Conservation (phyloP, 2,888 invertebrate species). For the Phymatocera aterrima region DNA sequence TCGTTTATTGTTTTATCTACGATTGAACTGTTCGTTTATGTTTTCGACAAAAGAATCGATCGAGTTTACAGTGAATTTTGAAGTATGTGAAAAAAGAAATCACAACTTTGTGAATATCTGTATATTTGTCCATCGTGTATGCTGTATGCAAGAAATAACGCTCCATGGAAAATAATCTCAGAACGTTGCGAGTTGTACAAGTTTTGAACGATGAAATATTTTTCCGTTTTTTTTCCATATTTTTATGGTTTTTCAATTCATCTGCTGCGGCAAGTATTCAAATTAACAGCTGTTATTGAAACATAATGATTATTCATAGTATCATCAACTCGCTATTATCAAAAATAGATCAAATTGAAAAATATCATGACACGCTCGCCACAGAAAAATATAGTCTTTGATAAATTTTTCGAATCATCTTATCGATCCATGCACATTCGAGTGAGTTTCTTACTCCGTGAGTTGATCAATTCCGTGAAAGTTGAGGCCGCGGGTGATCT, state of each 20-base stretch:
- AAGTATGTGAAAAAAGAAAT: not conserved
- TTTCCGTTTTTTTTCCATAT: not conserved
- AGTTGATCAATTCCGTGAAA: constrained; percentile 14
- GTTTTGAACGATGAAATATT: no score
- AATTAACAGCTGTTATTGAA: constrained; percentile 18
- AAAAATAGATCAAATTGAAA: not conserved
- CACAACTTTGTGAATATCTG: no score
- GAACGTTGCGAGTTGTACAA: constrained; percentile 16
- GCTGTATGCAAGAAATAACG: not conserved
- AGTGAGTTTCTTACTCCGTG: not conserved
- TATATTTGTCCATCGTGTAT: not conserved
- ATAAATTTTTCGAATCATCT: constrained; percentile 1
- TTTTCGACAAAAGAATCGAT: constrained; percentile 7
- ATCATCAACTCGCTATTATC: not conserved
- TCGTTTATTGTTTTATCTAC: constrained; percentile 25
- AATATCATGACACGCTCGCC: not conserved
- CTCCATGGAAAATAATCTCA: constrained; percentile 22
- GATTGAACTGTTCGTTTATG: not conserved
- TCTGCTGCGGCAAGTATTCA: no score
- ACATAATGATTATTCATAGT: constrained; percentile 9
- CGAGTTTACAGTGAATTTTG: not conserved
- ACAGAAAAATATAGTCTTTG: not conserved
- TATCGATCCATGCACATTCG: not conserved
- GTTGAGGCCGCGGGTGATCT: not conserved
- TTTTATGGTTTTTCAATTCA: constrained; percentile 10